Percentiles rank a stretch among this genome's conserved stretches.
phyloP scores from a whole-genome alignment of 1,140 invertebrate genomes.

The Solen grandis region DNA sequence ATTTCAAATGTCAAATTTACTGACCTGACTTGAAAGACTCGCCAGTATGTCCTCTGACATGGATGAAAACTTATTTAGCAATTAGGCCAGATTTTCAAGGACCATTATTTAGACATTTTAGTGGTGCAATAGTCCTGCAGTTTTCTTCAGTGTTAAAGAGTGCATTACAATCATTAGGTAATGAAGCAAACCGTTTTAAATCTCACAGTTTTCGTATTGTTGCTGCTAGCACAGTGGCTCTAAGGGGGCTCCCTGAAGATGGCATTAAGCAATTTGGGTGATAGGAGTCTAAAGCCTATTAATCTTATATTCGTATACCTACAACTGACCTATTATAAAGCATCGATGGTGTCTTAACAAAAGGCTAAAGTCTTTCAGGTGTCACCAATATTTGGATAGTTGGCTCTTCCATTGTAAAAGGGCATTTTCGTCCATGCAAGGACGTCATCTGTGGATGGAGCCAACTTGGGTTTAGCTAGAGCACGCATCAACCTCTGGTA shows the following conservation, averaged over 20 bases:
- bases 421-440: neutral
- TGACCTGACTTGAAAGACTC: neutral
- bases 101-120: neutral
- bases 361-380: neutral
- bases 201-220: neutral
- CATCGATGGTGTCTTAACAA: neutral
- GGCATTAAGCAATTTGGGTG: neutral
- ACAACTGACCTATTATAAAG: neutral
- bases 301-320: neutral
- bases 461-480: neutral
- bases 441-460: neutral
- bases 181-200: neutral
- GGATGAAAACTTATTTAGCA: neutral
- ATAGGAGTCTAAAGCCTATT: neutral
- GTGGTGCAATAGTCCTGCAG: neutral
- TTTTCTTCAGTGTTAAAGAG: neutral
- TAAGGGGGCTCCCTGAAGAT: neutral
- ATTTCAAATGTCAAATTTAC: too few species aligned
- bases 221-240: neutral
- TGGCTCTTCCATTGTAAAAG: neutral
- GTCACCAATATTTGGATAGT: neutral
- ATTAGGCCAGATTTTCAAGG: neutral
- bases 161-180: neutral
- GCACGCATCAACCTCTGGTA: neutral
- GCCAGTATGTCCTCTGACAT: neutral